These are phyloP conservation scores for Nematolebias whitei DNA, from an alignment of 2,113 vertebrate genomes.

Conservation along the genomic window DNA sequence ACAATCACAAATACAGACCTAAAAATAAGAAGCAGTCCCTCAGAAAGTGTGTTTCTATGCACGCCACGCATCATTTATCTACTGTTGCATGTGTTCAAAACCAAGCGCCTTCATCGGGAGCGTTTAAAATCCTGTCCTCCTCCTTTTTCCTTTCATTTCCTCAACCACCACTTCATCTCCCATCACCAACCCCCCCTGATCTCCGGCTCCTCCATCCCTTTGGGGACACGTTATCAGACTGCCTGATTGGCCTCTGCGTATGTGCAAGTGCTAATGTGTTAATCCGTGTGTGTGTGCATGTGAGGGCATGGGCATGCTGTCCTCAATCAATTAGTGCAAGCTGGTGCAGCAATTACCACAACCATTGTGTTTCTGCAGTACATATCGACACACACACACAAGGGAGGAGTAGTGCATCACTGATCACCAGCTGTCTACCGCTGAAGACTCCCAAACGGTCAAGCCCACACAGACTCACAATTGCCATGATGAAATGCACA, in stretches of 20 bases:
- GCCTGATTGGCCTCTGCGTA: conserved; percentile 74
- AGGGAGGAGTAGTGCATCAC: conserved; percentile 61
- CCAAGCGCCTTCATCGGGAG: conserved; percentile 53
- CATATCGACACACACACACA: conserved; percentile 20
- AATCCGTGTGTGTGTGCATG: conserved; percentile 32
- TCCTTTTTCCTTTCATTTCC: conserved; percentile 24
- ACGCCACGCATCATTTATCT: conserved; percentile 50
- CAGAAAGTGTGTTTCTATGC: conserved; percentile 58
- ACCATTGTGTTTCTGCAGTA: conserved; percentile 40
- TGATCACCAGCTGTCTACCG: conserved; percentile 68
- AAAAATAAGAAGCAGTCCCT: conserved; percentile 58
- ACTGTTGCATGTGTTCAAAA: conserved; percentile 42
- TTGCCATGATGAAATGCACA: conserved; percentile 17
- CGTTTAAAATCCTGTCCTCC: conserved; percentile 59
- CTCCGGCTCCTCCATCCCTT: conserved; percentile 60
- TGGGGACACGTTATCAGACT: conserved; percentile 59
- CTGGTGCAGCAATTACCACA: conserved; percentile 64
- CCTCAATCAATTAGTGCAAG: conserved; percentile 72
- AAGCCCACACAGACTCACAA: conserved; percentile 45
- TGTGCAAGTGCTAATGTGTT: conserved; percentile 65
- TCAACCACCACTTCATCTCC: conserved; percentile 55
- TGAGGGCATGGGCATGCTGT: conserved; percentile 43
- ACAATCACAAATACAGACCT: conserved; percentile 48
- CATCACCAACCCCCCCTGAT: conserved; percentile 39
- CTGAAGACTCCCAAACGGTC: conserved; percentile 60